A percentile compares a stretch with the other conserved stretches of the same genome.
These are phyloP conservation scores for Gasteruption jaculator DNA, from an alignment of 2,888 invertebrate genomes.

Conservation along the genomic window DNA sequence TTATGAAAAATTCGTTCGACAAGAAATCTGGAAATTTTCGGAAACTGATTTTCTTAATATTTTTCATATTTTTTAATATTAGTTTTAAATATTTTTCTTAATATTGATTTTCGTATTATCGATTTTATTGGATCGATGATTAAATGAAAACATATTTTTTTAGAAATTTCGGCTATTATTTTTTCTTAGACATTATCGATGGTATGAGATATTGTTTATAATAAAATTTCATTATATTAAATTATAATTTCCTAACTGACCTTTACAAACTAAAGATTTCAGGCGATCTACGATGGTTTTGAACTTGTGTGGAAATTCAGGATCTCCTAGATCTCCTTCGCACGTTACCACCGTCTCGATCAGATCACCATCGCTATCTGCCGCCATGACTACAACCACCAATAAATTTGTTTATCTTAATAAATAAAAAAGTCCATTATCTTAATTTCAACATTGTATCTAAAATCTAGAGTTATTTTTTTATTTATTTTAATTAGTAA, in stretches of 20 bases:
- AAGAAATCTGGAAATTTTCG: too few relatives aligned
- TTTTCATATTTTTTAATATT: too few relatives aligned
- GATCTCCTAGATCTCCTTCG: slow-evolving; percentile 86
- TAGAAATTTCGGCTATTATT: too few relatives aligned
- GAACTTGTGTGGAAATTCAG: slow-evolving; percentile 78
- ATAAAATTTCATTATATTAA: neutral
- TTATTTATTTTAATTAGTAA: slow-evolving; percentile 19
- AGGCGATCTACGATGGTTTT: slow-evolving; percentile 73
- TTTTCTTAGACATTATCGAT: too few relatives aligned
- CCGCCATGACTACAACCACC: slow-evolving; percentile 64
- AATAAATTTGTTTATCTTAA: slow-evolving; percentile 11
- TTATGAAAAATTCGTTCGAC: too few relatives aligned
- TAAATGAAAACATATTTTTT: too few relatives aligned
- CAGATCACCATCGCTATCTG: slow-evolving; percentile 75
- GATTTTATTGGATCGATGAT: too few relatives aligned
- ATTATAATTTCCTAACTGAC: slow-evolving; percentile 43
- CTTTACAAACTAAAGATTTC: slow-evolving; percentile 73
- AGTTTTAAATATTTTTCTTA: too few relatives aligned
- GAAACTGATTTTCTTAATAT: too few relatives aligned
- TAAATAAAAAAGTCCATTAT: slow-evolving; percentile 8
- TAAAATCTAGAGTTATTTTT: slow-evolving; percentile 51
- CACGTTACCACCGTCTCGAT: slow-evolving; percentile 82
- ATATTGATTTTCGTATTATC: too few relatives aligned
- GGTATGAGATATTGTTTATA: neutral
- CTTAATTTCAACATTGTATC: slow-evolving; percentile 24